Conservation (phyloP, 2,888 invertebrate species). For the Ganaspis brasiliensis region DNA sequence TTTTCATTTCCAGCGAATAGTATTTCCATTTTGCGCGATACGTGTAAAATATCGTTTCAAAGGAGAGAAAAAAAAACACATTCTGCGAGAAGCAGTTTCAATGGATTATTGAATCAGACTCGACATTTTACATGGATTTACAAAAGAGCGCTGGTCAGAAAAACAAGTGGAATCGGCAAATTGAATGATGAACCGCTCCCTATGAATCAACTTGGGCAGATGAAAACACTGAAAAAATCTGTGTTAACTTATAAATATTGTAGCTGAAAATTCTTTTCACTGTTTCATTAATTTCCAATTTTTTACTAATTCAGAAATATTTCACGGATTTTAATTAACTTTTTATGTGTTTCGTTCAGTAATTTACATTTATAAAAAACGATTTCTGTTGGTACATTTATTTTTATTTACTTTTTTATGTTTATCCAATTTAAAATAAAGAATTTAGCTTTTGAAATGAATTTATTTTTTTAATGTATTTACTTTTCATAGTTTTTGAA, state of each 20-base stretch:
- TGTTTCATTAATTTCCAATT: not conserved
- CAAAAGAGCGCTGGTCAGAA: slow-evolving; percentile 1
- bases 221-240: not conserved
- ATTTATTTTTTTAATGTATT: no score
- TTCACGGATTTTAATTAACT: no score
- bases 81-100: slow-evolving; percentile 12
- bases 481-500: no score
- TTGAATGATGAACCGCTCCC: slow-evolving; percentile 9
- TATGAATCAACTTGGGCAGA: slow-evolving; percentile 3
- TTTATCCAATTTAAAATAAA: no score
- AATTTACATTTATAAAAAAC: no score
- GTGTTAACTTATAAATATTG: not conserved
- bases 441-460: no score
- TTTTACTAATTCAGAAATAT: no score
- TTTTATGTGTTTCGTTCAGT: no score
- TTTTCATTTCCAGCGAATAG: slow-evolving; percentile 14
- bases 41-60: slow-evolving; percentile 5
- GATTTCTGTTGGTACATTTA: no score
- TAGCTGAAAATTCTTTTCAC: not conserved
- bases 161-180: slow-evolving; percentile 16
- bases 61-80: not conserved
- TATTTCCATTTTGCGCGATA: not conserved
- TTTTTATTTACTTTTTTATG: no score
- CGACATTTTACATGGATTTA: slow-evolving; percentile 24
- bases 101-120: slow-evolving; percentile 32